Evolutionary conservation across 2,113 vertebrate species (phyloP).

Genomic region (Saguinus midas): DNA sequence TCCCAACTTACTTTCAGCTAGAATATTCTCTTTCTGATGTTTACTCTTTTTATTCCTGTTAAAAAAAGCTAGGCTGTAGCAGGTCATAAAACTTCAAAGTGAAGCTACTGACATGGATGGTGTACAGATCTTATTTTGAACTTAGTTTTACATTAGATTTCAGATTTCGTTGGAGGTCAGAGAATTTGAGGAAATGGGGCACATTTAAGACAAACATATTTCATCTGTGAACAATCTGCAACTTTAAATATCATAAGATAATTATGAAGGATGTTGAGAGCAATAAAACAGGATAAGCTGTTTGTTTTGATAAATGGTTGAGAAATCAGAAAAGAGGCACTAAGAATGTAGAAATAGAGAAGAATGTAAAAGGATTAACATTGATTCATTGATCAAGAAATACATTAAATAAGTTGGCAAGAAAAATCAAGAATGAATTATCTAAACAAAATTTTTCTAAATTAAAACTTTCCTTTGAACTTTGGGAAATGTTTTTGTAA

Average conservation of each 20-base stretch:
- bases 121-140: constrained; percentile 54
- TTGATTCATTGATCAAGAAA: background rate
- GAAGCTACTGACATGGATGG: background rate
- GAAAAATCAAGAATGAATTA: background rate
- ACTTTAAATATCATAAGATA: constrained; percentile 53
- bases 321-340: constrained; percentile 24
- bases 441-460: background rate
- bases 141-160: constrained; percentile 66
- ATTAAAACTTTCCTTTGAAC: background rate
- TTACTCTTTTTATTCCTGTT: constrained; percentile 40
- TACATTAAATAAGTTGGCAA: background rate
- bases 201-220: constrained; percentile 39
- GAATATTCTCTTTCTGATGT: constrained; percentile 21
- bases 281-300: background rate
- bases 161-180: constrained; percentile 41
- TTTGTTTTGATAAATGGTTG: constrained; percentile 44
- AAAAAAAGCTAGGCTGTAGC: background rate
- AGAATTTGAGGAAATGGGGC: constrained; percentile 21
- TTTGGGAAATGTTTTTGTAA: background rate
- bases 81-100: constrained; percentile 56
- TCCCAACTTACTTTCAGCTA: background rate
- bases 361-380: constrained; percentile 15
- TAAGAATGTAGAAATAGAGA: background rate
- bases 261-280: constrained; percentile 41
- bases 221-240: constrained; percentile 33